These are phyloP conservation scores for Trichonephila clavata DNA, from an alignment of 1,140 invertebrate species.

Conservation along the genomic window DNA sequence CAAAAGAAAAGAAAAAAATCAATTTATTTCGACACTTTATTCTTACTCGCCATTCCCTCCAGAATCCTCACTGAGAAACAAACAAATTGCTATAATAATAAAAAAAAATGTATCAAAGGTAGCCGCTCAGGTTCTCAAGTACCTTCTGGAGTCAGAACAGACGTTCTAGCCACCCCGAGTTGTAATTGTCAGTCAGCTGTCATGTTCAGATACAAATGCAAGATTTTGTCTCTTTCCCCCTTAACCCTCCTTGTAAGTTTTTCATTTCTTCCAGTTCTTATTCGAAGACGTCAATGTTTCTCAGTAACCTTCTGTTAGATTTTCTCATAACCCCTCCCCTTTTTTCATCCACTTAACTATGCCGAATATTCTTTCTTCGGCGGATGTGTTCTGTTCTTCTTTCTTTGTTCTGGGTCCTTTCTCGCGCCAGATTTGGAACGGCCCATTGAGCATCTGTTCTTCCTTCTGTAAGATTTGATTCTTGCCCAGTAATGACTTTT, in stretches of 20 bases:
- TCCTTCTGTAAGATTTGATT: constrained; percentile 18
- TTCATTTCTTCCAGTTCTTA: background rate
- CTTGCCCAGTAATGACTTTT: background rate
- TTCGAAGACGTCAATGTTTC: constrained; percentile 36
- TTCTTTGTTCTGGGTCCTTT: background rate
- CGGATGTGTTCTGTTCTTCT: background rate
- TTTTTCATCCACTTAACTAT: constrained; percentile 34
- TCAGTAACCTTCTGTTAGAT: constrained; percentile 17
- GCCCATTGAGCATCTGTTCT: constrained; percentile 45
- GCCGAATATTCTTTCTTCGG: background rate
- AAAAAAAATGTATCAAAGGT: background rate
- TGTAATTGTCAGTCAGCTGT: constrained; percentile 46
- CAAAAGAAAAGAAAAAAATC: background rate
- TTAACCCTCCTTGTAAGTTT: too few relatives aligned
- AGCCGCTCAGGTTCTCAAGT: background rate
- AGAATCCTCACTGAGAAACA: background rate
- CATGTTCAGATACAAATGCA: constrained; percentile 31
- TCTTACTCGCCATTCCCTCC: background rate
- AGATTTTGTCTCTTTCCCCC: background rate
- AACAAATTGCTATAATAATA: background rate
- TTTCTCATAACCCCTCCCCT: constrained; percentile 33
- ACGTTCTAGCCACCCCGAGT: background rate
- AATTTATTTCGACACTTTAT: background rate
- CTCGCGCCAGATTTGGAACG: constrained; percentile 21
- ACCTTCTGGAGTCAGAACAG: background rate